phyloP scores from a whole-genome alignment of 2,888 invertebrate genomes.

The Parelbella ahira region DNA sequence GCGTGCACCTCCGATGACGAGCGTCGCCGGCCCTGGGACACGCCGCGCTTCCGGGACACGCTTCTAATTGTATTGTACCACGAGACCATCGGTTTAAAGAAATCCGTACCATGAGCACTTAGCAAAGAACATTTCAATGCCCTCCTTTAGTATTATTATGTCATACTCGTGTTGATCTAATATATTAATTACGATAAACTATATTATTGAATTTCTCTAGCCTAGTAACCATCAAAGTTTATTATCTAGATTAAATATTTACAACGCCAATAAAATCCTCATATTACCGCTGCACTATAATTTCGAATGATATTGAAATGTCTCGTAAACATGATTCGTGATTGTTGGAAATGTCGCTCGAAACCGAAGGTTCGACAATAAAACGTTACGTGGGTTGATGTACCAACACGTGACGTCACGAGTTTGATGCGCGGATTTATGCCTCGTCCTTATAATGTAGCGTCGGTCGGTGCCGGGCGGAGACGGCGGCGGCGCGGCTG shows the following conservation, averaged over 20 bases:
- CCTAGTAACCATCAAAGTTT: slow-evolving; percentile 5
- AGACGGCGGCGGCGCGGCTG: slow-evolving; percentile 49
- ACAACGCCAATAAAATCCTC: slow-evolving; percentile 12
- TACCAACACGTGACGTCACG: slow-evolving; percentile 45
- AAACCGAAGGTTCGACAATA: slow-evolving; percentile 38
- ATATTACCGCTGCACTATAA: slow-evolving; percentile 11
- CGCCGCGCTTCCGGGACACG: slow-evolving; percentile 62
- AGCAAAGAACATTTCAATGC: too few species aligned
- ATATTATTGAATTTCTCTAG: background rate
- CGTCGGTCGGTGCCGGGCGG: slow-evolving; percentile 47
- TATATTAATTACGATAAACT: too few species aligned
- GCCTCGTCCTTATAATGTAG: slow-evolving; percentile 46
- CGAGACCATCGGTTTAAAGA: background rate
- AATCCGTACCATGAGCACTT: too few species aligned
- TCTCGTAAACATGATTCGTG: slow-evolving; percentile 29
- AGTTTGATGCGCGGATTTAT: slow-evolving; percentile 51
- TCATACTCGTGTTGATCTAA: too few species aligned
- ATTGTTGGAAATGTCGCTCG: slow-evolving; percentile 27
- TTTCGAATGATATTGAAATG: slow-evolving; percentile 18
- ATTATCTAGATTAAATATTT: slow-evolving; percentile 4
- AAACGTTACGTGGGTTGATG: slow-evolving; percentile 43
- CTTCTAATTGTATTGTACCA: slow-evolving; percentile 4
- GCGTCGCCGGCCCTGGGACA: slow-evolving; percentile 39
- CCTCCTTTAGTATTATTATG: too few species aligned
- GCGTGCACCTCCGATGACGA: slow-evolving; percentile 36